These are phyloP conservation scores for Zenarchopterus dispar DNA, from an alignment of 2,797 vertebrate species.

Conservation along the genomic window DNA sequence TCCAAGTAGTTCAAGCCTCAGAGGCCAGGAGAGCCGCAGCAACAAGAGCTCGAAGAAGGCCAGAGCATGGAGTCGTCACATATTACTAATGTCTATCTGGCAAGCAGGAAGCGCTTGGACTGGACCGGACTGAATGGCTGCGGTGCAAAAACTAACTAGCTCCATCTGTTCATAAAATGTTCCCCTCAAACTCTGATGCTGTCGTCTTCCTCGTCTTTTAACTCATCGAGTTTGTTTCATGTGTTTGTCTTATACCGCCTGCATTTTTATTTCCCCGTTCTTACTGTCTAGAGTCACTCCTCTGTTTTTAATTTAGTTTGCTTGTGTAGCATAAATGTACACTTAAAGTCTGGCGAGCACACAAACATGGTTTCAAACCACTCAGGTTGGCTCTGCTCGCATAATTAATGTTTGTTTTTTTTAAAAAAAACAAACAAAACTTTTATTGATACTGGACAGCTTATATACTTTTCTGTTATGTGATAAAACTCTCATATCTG, in stretches of 20 bases:
- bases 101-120: conserved; percentile 38
- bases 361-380: too few relatives aligned
- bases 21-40: conserved; percentile 15
- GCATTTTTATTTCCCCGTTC: neutral
- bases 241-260: neutral
- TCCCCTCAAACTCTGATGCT: conserved; percentile 10
- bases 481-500: too few relatives aligned
- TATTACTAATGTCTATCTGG: conserved; percentile 59
- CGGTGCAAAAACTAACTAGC: conserved; percentile 43
- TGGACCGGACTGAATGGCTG: conserved; percentile 34
- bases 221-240: neutral
- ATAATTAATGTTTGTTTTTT: too few relatives aligned
- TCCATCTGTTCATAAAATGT: conserved; percentile 53
- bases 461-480: too few relatives aligned
- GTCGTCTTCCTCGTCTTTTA: conserved; percentile 8
- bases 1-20: conserved; percentile 47
- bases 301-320: neutral
- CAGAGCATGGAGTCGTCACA: conserved; percentile 48
- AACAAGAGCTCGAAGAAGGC: conserved; percentile 38
- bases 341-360: too few relatives aligned
- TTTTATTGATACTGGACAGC: too few relatives aligned
- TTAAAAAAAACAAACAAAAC: too few relatives aligned
- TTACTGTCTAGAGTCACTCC: neutral
- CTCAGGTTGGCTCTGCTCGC: too few relatives aligned
- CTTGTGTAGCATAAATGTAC: neutral